Conservation (phyloP, 30 jellyfish, hydroid and myxozoan species). For the Catostylus mosaicus region DNA sequence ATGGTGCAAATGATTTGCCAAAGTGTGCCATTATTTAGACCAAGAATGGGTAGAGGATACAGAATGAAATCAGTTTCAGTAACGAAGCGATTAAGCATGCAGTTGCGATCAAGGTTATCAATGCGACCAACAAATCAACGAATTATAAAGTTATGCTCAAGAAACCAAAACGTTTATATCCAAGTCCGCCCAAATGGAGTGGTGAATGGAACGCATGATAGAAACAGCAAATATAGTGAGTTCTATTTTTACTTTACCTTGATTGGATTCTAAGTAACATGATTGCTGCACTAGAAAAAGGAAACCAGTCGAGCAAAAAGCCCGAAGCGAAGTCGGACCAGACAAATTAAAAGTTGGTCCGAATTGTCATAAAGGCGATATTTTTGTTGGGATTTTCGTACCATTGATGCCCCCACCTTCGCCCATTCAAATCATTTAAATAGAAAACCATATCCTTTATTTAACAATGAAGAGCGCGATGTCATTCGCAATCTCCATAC, state of each 20-base stretch:
- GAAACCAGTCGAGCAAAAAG: too few species aligned
- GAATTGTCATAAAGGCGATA: too few species aligned
- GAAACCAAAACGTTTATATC: constrained; percentile 52
- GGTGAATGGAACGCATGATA: constrained; percentile 66
- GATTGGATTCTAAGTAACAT: not conserved
- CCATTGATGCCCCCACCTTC: too few species aligned
- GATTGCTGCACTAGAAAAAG: too few species aligned
- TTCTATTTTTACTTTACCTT: not conserved
- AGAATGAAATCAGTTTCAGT: constrained; percentile 16
- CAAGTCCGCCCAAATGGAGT: constrained; percentile 65
- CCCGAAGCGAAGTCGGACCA: too few species aligned
- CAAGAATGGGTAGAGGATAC: constrained; percentile 25
- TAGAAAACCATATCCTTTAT: too few species aligned
- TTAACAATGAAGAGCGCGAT: too few species aligned
- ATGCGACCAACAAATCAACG: constrained; percentile 56
- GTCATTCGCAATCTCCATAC: too few species aligned
- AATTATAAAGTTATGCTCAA: constrained; percentile 43
- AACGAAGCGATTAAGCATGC: not conserved
- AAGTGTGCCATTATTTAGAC: constrained; percentile 45
- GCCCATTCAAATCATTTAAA: too few species aligned
- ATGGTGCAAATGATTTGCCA: constrained; percentile 32
- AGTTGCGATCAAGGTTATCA: constrained; percentile 17
- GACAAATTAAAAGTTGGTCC: too few species aligned
- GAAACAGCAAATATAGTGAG: constrained; percentile 60
- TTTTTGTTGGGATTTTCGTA: too few species aligned